Conservation (phyloP, 2,888 invertebrate genomes). For the Acrocyrtus sp. region DNA sequence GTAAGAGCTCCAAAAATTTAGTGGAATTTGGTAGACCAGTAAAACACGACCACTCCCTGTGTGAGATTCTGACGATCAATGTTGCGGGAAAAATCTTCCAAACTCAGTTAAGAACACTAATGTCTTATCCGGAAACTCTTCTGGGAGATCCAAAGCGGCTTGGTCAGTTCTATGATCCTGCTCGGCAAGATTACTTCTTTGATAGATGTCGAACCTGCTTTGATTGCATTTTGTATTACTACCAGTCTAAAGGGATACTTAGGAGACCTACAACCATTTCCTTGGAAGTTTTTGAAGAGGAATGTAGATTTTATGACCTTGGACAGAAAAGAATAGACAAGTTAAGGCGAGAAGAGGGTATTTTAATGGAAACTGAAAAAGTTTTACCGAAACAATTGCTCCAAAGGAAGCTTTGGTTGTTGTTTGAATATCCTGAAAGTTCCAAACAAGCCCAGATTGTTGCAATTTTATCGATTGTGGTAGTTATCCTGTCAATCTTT, state of each 20-base stretch:
- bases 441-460: slow-evolving; percentile 52
- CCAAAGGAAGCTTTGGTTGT: slow-evolving; percentile 56
- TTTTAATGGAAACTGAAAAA: slow-evolving; percentile 24
- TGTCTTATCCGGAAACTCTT: slow-evolving; percentile 47
- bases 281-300: slow-evolving; percentile 57
- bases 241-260: slow-evolving; percentile 46
- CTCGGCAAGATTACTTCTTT: slow-evolving; percentile 44
- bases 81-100: slow-evolving; percentile 42
- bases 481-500: slow-evolving; percentile 55
- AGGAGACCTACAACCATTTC: slow-evolving; percentile 40
- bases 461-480: slow-evolving; percentile 52
- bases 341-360: slow-evolving; percentile 44
- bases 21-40: too few relatives aligned
- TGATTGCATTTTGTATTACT: slow-evolving; percentile 55
- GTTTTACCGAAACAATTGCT: slow-evolving; percentile 45
- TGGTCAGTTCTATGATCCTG: slow-evolving; percentile 33
- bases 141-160: slow-evolving; percentile 37
- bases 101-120: slow-evolving; percentile 37
- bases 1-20: too few relatives aligned
- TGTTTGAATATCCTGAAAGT: slow-evolving; percentile 58
- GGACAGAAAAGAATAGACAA: slow-evolving; percentile 22
- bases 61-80: slow-evolving; percentile 42
- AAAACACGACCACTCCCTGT: slow-evolving; percentile 40
- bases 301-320: slow-evolving; percentile 49
- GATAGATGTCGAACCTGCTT: slow-evolving; percentile 51